phyloP scores from a whole-genome alignment of 2,113 vertebrate genomes.

The Gnathochromis pfefferi region DNA sequence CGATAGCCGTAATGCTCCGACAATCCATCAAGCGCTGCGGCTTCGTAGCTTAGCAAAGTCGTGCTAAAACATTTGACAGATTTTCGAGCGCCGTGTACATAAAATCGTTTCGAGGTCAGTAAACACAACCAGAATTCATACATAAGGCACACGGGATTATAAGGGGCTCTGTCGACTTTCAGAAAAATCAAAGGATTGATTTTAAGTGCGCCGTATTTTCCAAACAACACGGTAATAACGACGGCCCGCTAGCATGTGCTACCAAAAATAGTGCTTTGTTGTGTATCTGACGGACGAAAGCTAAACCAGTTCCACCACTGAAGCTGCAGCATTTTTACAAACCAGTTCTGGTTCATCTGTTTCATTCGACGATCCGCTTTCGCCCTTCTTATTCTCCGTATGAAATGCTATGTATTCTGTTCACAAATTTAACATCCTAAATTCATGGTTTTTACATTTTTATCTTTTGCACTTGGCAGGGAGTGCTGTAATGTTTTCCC shows the following conservation, averaged over 20 bases:
- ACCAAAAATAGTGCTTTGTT: not conserved
- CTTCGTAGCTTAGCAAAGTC: too few relatives aligned
- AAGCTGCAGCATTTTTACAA: accelerated
- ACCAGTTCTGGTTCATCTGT: accelerated
- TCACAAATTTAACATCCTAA: not conserved
- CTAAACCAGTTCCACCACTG: not conserved
- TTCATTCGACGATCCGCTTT: accelerated
- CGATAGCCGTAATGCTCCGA: too few relatives aligned
- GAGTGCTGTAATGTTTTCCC: not conserved
- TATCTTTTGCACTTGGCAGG: not conserved
- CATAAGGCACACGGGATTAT: not conserved
- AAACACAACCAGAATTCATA: accelerated
- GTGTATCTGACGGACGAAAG: accelerated
- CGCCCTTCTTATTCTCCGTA: accelerated
- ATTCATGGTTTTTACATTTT: not conserved
- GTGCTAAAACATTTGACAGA: too few relatives aligned
- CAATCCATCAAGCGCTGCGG: too few relatives aligned
- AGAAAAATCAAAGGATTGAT: not conserved
- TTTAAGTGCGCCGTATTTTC: accelerated
- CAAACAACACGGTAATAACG: accelerated
- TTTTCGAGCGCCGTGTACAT: too few relatives aligned
- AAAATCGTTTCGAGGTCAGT: too few relatives aligned
- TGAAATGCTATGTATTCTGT: not conserved
- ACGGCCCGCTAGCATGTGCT: accelerated
- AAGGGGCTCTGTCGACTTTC: accelerated